A percentile compares a stretch with the other conserved stretches of the same genome.
Conservation (phyloP, 2,113 vertebrate genomes). For the Chaetorhynchus papuensis region DNA sequence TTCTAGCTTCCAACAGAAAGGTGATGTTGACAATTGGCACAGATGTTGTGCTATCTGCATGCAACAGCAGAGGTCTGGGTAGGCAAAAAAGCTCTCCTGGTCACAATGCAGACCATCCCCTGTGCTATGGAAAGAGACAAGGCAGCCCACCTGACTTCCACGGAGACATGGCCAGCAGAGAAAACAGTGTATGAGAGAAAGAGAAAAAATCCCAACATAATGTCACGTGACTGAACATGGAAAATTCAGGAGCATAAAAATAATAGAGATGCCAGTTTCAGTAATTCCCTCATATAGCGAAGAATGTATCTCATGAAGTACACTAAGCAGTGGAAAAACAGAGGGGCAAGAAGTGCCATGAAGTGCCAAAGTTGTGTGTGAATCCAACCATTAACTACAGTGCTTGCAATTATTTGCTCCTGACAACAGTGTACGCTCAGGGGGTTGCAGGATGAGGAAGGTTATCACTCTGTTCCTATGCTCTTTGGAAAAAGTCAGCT, state of each 20-base stretch:
- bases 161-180: background rate
- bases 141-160: background rate
- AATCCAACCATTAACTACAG: background rate
- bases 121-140: background rate
- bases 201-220: background rate
- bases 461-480: background rate
- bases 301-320: background rate
- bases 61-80: background rate
- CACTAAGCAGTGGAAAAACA: background rate
- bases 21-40: background rate
- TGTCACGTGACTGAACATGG: background rate
- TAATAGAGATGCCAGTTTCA: background rate
- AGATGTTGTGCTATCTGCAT: background rate
- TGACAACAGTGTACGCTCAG: background rate
- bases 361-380: background rate
- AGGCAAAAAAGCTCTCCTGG: background rate
- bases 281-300: background rate
- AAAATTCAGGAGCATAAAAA: background rate
- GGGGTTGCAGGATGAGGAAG: background rate
- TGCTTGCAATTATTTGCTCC: fast-evolving
- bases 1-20: background rate
- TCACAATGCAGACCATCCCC: background rate
- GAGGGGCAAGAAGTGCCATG: background rate
- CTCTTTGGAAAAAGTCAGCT: background rate
- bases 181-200: background rate